These are phyloP conservation scores for Alfaro cultratus DNA, from an alignment of 2,797 vertebrate genomes.

Conservation along the genomic window DNA sequence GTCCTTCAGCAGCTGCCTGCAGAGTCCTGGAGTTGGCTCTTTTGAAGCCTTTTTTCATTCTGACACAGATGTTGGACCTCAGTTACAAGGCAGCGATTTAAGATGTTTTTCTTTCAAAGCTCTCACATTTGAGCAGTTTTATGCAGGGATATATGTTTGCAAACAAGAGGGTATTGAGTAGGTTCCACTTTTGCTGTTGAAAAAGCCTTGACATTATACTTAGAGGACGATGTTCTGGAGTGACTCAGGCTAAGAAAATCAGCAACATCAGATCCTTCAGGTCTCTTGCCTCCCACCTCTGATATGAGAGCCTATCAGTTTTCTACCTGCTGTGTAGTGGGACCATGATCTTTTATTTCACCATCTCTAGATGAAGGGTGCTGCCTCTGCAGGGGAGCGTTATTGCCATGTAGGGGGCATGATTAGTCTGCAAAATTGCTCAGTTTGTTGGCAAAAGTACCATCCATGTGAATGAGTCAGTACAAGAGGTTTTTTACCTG, in stretches of 20 bases:
- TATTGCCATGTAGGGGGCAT: not conserved
- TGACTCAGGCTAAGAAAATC: not conserved
- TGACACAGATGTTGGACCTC: slow-evolving; percentile 13
- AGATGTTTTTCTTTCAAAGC: slow-evolving; percentile 1
- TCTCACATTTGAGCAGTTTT: not conserved
- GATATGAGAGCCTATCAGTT: not conserved
- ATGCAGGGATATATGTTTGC: not conserved
- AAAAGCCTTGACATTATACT: not conserved
- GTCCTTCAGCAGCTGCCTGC: slow-evolving; percentile 29
- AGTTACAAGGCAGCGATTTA: slow-evolving; percentile 16
- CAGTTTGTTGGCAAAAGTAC: not conserved
- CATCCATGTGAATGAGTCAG: not conserved
- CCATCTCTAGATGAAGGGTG: not conserved
- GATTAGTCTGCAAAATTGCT: not conserved
- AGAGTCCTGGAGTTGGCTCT: slow-evolving; percentile 40
- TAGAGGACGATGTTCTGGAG: not conserved
- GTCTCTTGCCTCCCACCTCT: not conserved
- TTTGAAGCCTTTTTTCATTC: slow-evolving; percentile 24
- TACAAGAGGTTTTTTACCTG: not conserved
- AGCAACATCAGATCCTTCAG: not conserved
- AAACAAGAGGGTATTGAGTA: not conserved
- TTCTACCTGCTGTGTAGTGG: not conserved
- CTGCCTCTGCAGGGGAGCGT: not conserved
- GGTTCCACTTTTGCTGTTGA: not conserved
- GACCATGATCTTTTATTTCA: not conserved